Percentiles rank a stretch among this genome's conserved stretches.
Evolutionary conservation across 2,888 invertebrate genomes (phyloP).

Genomic region (Scaeva pyrastri): DNA sequence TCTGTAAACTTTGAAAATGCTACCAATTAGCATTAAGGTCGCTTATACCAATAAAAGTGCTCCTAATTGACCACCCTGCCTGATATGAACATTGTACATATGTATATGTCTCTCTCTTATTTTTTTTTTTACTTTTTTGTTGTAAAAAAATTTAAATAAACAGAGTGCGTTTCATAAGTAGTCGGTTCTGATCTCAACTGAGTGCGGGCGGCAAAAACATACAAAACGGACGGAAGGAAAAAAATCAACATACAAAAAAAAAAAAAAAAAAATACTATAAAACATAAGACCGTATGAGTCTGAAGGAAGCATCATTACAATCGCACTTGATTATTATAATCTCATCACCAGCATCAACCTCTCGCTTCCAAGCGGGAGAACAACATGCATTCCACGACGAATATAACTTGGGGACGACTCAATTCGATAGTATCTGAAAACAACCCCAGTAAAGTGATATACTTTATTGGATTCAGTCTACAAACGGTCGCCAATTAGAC

Average conservation of each 20-base stretch:
- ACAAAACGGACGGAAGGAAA: slow-evolving; percentile 44
- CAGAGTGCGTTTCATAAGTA: neutral
- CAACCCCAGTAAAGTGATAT: slow-evolving; percentile 61
- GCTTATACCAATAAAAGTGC: slow-evolving; percentile 24
- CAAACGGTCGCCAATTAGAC: slow-evolving; percentile 71
- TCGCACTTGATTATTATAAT: slow-evolving; percentile 68
- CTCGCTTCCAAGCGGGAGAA: slow-evolving; percentile 33
- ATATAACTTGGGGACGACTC: slow-evolving; percentile 8
- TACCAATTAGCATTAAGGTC: slow-evolving; percentile 18
- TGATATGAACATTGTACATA: no score
- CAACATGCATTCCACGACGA: slow-evolving; percentile 6
- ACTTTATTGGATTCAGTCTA: slow-evolving; percentile 64
- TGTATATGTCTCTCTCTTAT: neutral
- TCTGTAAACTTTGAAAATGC: slow-evolving; percentile 27
- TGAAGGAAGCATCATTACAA: slow-evolving; percentile 57
- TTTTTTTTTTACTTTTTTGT: neutral
- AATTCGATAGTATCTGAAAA: slow-evolving; percentile 56
- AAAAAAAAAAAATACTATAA: slow-evolving; percentile 21
- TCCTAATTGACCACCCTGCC: slow-evolving; percentile 49
- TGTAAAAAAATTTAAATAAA: slow-evolving; percentile 24
- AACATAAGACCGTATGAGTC: slow-evolving; percentile 32
- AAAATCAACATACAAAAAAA: slow-evolving; percentile 30
- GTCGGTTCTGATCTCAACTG: neutral
- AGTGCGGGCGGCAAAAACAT: slow-evolving; percentile 7
- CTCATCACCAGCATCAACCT: slow-evolving; percentile 61